Evolutionary conservation across 2,888 invertebrate genomes (phyloP).

Genomic region (Sinodicranocentrus sp.): DNA sequence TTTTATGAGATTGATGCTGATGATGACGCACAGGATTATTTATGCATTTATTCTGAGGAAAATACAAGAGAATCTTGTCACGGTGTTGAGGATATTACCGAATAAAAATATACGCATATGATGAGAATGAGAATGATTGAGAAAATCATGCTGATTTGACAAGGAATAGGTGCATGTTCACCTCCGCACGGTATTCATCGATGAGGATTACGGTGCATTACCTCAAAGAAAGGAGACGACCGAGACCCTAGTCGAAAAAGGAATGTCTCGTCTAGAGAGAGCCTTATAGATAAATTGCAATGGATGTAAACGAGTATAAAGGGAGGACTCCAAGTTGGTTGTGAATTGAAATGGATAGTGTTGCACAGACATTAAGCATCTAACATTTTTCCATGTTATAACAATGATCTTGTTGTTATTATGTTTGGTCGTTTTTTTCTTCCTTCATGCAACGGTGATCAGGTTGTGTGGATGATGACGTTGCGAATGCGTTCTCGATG

Average conservation of each 20-base stretch:
- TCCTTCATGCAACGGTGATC: not conserved
- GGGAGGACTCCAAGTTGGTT: not conserved
- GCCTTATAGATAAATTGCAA: no score
- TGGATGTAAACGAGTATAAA: no score
- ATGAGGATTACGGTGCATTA: conserved; percentile 30
- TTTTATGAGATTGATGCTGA: not conserved
- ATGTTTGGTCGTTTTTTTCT: not conserved
- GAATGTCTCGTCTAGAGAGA: conserved; percentile 1
- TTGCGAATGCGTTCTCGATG: not conserved
- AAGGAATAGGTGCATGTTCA: conserved; percentile 27
- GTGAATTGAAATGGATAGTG: conserved; percentile 22
- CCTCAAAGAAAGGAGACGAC: conserved; percentile 28
- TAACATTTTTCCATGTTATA: not conserved
- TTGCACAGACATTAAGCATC: not conserved
- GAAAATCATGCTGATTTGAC: conserved; percentile 40
- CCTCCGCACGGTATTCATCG: not conserved
- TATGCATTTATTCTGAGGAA: not conserved
- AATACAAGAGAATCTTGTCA: conserved; percentile 10
- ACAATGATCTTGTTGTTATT: conserved; percentile 20
- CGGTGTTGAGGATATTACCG: not conserved
- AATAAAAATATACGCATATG: not conserved
- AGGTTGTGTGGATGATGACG: conserved; percentile 18
- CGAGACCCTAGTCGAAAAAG: conserved; percentile 3
- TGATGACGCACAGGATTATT: conserved; percentile 16
- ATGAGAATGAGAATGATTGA: not conserved